Conservation (phyloP, 1,140 invertebrate genomes). For the Trigoniulus corallinus region DNA sequence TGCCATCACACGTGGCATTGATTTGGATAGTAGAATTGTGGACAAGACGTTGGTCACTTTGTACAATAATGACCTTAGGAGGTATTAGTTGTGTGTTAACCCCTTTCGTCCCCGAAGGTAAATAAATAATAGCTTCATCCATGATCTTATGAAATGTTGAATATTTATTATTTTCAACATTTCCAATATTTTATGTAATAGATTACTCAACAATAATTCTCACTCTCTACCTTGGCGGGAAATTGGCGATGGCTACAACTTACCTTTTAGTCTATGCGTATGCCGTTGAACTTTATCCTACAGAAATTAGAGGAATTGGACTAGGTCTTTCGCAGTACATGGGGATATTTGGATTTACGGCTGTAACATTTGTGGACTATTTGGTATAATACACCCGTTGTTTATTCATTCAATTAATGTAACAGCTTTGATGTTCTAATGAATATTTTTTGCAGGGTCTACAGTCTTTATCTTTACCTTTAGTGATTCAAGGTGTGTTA, state of each 20-base stretch:
- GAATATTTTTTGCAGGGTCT: slow-evolving; percentile 50
- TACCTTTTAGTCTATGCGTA: slow-evolving; percentile 79
- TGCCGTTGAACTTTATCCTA: slow-evolving; percentile 66
- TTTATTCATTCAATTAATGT: neutral
- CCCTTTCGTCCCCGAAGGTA: slow-evolving; percentile 53
- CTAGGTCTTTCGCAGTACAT: slow-evolving; percentile 79
- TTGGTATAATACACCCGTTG: slow-evolving; percentile 35
- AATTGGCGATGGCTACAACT: slow-evolving; percentile 69
- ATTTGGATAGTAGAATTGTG: slow-evolving; percentile 66
- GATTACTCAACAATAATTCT: too few relatives aligned
- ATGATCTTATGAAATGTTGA: too few relatives aligned
- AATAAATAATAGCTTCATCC: slow-evolving; percentile 46
- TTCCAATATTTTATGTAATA: too few relatives aligned
- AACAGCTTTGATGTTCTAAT: neutral
- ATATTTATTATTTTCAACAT: too few relatives aligned
- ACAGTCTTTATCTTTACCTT: slow-evolving; percentile 58
- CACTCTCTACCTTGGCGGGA: slow-evolving; percentile 58
- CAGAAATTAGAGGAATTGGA: slow-evolving; percentile 61
- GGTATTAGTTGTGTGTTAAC: slow-evolving; percentile 66
- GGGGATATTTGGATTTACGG: slow-evolving; percentile 64
- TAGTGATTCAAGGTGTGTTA: slow-evolving; percentile 60
- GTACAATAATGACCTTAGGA: slow-evolving; percentile 65
- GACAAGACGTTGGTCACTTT: slow-evolving; percentile 64
- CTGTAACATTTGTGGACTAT: slow-evolving; percentile 79
- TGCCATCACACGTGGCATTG: slow-evolving; percentile 69